Evolutionary conservation across 1,140 invertebrate species (phyloP).

Genomic region (Ceratina australensis): DNA sequence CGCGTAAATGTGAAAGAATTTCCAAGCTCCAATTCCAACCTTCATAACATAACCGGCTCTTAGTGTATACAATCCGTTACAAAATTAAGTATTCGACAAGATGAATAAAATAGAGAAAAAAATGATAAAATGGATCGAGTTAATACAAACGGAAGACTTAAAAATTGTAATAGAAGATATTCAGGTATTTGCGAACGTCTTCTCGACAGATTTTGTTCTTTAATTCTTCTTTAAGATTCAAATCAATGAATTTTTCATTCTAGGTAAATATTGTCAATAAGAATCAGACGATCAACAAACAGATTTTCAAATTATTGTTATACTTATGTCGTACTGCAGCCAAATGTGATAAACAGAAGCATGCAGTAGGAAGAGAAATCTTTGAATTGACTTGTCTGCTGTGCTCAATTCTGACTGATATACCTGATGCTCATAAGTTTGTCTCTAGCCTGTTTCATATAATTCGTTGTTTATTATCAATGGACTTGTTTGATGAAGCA

Average conservation of each 20-base stretch:
- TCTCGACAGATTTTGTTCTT: neutral
- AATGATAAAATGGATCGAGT: slow-evolving; percentile 52
- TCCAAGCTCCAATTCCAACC: neutral
- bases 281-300: slow-evolving; percentile 43
- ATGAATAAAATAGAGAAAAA: slow-evolving; percentile 44
- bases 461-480: slow-evolving; percentile 53
- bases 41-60: neutral
- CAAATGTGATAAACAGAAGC: slow-evolving; percentile 51
- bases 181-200: slow-evolving; percentile 44
- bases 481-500: slow-evolving; percentile 62
- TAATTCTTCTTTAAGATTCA: neutral
- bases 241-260: slow-evolving; percentile 22
- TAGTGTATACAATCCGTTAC: slow-evolving; percentile 13
- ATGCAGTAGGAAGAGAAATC: slow-evolving; percentile 48
- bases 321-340: slow-evolving; percentile 58
- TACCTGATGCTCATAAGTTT: slow-evolving; percentile 60
- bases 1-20: slow-evolving; percentile 33
- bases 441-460: slow-evolving; percentile 65
- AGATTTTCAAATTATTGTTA: slow-evolving; percentile 62
- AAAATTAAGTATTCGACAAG: neutral
- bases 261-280: slow-evolving; percentile 28
- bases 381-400: slow-evolving; percentile 43
- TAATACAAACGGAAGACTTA: slow-evolving; percentile 47
- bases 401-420: slow-evolving; percentile 53
- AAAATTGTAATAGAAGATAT: slow-evolving; percentile 42